Evolutionary conservation across 2,113 vertebrate species (phyloP), one percentile per base, ranked within the genome.

Genomic region (Emydocephalus ijimae): DNA sequence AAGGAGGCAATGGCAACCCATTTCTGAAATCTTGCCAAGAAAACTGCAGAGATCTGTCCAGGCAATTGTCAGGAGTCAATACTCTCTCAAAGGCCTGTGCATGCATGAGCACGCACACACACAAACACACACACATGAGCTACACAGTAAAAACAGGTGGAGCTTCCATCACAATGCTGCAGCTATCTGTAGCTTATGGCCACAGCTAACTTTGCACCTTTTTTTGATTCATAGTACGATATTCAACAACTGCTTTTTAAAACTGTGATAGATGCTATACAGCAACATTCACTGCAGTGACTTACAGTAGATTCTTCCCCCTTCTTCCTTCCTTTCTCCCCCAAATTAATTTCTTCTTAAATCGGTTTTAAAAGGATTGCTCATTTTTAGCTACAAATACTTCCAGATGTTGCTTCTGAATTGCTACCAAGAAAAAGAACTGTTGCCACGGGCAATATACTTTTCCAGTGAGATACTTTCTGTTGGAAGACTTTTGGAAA

Each of bases 111-210:
- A 4, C 21, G 0, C 59, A 1, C 26, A 29, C 10, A 29, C 0
- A 29, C 10, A n/a, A 26, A 64, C 1, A 11, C 24, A 29, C 59
- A 1, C 3, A 12, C 3, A 1, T 0, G 0, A 4, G 24, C n/a
- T n/a, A 1, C 61, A 64, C 61, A 64, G 26, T 10, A 64, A 64
- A 64, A 64, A 64, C 26, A 14, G 61, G 3, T 26, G 26, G 61
- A n/a, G 61, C 11, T 64, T 29, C 26, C 10, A 64, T 64, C 26
- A 64, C 61, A 64, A 23, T 29, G 26, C 11, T 64, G 61, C 61
- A 29, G 61, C 24, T 29, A 64, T 29, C 26, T 64, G 26, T 14
- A n/a, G 10, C 61, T 64, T 14, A 29, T 29, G 61, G n/a, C 69
- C 64, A 34, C 14, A 74, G 15, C 14, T 4, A 74, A 12, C 0